Conservation (phyloP, 2,113 vertebrate genomes). For the Lonchura striata region DNA sequence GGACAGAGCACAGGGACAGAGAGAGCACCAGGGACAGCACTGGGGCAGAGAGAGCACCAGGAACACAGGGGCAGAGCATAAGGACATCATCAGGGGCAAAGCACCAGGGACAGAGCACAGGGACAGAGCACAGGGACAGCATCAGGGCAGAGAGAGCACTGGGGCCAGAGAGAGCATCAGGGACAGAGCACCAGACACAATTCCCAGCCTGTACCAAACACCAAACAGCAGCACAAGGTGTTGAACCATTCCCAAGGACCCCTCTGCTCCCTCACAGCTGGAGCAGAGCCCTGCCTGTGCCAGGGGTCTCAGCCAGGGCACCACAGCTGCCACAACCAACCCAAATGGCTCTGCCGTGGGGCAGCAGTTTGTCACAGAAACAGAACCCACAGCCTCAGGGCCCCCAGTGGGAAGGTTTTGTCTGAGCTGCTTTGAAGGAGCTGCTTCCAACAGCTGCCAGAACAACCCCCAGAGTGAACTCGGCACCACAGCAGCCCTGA, state of each 20-base stretch:
- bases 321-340: background rate
- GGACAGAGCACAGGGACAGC: too few species aligned
- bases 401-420: background rate
- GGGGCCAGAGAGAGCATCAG: too few species aligned
- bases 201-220: fast-evolving
- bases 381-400: background rate
- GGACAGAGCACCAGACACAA: too few species aligned
- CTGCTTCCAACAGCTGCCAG: background rate
- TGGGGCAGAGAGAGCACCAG: too few species aligned
- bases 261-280: background rate
- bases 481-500: fast-evolving
- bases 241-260: fast-evolving
- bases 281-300: background rate
- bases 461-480: background rate
- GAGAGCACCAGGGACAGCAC: too few species aligned
- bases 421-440: background rate
- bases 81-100: too few species aligned
- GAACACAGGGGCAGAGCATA: too few species aligned
- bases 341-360: fast-evolving
- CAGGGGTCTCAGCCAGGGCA: background rate
- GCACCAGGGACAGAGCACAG: too few species aligned
- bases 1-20: too few species aligned
- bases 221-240: background rate
- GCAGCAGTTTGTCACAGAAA: background rate
- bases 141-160: too few species aligned